Evolutionary conservation across 2,888 invertebrate species (phyloP), one percentile per base, ranked within the genome.

Genomic region (Melikaiella ostensackeni): DNA sequence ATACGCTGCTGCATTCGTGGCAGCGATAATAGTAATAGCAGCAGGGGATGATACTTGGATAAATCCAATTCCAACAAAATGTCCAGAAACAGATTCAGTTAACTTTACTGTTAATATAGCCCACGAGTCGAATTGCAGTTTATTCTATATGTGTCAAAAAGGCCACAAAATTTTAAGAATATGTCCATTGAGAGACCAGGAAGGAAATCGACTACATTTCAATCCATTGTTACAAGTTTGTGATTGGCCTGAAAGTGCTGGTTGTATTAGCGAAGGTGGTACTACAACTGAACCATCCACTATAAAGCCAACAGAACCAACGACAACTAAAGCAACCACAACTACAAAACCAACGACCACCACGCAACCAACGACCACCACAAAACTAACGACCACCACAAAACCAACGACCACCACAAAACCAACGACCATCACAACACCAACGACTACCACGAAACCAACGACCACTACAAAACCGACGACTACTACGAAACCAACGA

Each of bases 101-200:
- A 24, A 57, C 61, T 8, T 27, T 7, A 84, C 83, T 1, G 62
- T 87, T 63, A 79, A 82, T 21, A 8, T 88, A 0, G 74, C 77
- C 0, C 85, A 87, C 70, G 86, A 86, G 46, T 30, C 19, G 2
- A 85, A 86, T 24, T 87, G 88, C 24, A 83, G 84, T 6, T 83
- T 84, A 70, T 21, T 64, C 38, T 64, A 64, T 24, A 64, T 24
- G 38, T 64, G 64, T n/a, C 6, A 64, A 27, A 46, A 76, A 19
- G 84, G 81, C 0, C 7, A 64, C 1, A 84, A 83, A 66, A 46
- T 78, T 7, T 1, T 79, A 7, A 61, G 6, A 75, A 1, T 87
- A 87, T 75, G 84, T 86, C 2, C n/a, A 42, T 6, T 62, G 0
- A 81, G 77, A 63, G 78, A 75, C 42, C 7, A 19, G 0, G 81